Evolutionary conservation across 1,140 invertebrate genomes (phyloP).

Genomic region (Triops cancriformis): DNA sequence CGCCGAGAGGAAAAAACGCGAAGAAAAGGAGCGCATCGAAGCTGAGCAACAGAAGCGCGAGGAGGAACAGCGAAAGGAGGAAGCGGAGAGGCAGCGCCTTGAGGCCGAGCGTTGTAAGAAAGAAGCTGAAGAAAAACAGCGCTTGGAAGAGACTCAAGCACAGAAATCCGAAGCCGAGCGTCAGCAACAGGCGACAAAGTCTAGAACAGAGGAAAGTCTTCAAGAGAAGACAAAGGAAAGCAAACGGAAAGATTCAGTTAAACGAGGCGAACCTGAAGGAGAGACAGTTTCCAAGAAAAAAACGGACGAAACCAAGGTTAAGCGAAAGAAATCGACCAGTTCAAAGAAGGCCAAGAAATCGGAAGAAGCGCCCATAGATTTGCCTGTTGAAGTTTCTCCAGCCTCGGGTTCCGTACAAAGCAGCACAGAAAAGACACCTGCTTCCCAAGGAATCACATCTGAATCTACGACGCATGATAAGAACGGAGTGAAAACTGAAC

Average conservation of each 20-base stretch:
- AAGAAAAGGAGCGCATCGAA: slow-evolving; percentile 20
- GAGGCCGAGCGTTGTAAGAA: slow-evolving; percentile 30
- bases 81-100: slow-evolving; percentile 26
- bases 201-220: not conserved
- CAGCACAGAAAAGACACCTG: not conserved
- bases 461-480: too few relatives aligned
- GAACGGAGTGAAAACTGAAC: too few relatives aligned
- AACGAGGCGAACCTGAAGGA: slow-evolving; percentile 17
- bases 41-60: slow-evolving; percentile 25
- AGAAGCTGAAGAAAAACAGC: slow-evolving; percentile 26
- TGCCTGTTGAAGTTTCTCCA: not conserved
- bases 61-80: slow-evolving; percentile 24
- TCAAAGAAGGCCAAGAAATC: not conserved
- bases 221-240: slow-evolving; percentile 14
- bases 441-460: too few relatives aligned
- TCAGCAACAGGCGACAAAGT: not conserved
- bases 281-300: not conserved
- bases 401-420: not conserved
- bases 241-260: not conserved
- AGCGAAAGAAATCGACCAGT: not conserved
- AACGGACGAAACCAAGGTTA: not conserved
- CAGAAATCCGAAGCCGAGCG: slow-evolving; percentile 15
- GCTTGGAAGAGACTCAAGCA: not conserved
- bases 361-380: not conserved
- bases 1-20: not conserved